A percentile compares a stretch with the other conserved stretches of the same genome.
phyloP scores from a whole-genome alignment of 2,888 invertebrate genomes.

The Agelastica alni region DNA sequence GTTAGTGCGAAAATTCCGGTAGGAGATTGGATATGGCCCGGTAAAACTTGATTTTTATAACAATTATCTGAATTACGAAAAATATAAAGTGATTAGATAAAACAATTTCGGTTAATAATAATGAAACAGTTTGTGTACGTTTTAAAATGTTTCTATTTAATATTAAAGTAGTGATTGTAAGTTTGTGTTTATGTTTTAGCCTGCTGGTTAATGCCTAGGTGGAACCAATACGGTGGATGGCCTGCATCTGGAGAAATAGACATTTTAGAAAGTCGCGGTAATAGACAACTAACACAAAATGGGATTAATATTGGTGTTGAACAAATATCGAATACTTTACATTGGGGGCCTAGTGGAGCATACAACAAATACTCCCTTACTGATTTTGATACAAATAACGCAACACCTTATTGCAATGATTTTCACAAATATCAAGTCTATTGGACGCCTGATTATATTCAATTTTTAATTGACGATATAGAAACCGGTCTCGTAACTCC shows the following conservation, averaged over 20 bases:
- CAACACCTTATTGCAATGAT: slow-evolving; percentile 59
- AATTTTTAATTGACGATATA: slow-evolving; percentile 61
- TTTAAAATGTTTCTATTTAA: too few species aligned
- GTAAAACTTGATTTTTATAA: slow-evolving; percentile 32
- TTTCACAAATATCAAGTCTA: slow-evolving; percentile 70
- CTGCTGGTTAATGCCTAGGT: slow-evolving; percentile 70
- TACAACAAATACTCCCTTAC: slow-evolving; percentile 59
- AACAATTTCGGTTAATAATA: too few species aligned
- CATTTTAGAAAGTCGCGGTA: slow-evolving; percentile 69
- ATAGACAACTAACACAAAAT: slow-evolving; percentile 51
- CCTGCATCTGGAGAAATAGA: slow-evolving; percentile 76
- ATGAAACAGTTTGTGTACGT: not conserved
- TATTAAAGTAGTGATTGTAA: not conserved
- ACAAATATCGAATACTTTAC: slow-evolving; percentile 65
- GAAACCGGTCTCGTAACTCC: slow-evolving; percentile 60
- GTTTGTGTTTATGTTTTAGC: slow-evolving; percentile 55
- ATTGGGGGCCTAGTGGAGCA: slow-evolving; percentile 66
- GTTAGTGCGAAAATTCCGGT: slow-evolving; percentile 69
- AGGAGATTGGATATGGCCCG: slow-evolving; percentile 74
- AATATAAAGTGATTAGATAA: not conserved
- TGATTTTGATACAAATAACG: slow-evolving; percentile 54
- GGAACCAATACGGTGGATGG: slow-evolving; percentile 69
- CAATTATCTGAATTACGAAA: not conserved
- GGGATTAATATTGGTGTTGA: slow-evolving; percentile 60
- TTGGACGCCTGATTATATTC: slow-evolving; percentile 64